Base-by-base conservation (phyloP, 2,113 vertebrate genomes). In the Terrapene triunguis region DNA sequence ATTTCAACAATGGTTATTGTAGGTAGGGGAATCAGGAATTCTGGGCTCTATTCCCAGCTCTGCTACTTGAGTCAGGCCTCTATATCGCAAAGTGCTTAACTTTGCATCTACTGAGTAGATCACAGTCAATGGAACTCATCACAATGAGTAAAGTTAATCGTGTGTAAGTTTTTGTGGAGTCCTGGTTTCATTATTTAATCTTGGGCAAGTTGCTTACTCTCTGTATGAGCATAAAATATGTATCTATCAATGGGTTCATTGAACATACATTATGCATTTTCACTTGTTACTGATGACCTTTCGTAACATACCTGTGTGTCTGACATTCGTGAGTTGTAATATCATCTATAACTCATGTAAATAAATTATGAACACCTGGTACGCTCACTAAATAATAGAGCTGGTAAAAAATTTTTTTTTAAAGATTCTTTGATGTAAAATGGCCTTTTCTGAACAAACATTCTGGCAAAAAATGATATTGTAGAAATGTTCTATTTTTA, bases 341-440 rank as follows among this genome's bases (percentile, higher is more conserved):
- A 94, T 93, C 96, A 97, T 96, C 83, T 5, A 92, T 92, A 90
- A 97, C 94, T 96, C 96, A 89, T 97, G 96, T 97, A 97, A 97
- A 95, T 90, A 78, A 47, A 47, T 78, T 78, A 78, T 78, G 93
- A 93, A 97, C 96, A 93, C 95, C 95, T 38, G 8, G 93, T 96
- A 95, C 89, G 74, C 57, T 76, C 85, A 88, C 91, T 97, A 91
- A 97, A 97, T 97, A 97, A 97, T 97, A 85, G 81, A 92, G 13
- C 74, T 93, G 95, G 91, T 93, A 96, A 79, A 95, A 91, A 94
- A 95, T 85, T 3, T 24, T 22, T 38, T 38, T 22, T 3, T 10
- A n/a, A 21, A 72, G 19, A 38, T 78, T 78, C 13, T 27, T 47
- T 78, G 42, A 13, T 47, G 74, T 38, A 72, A 72, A 92, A 93